These are phyloP conservation scores for Thecocarcelia acutangulata DNA, from an alignment of 2,888 invertebrate genomes.

Conservation along the genomic window DNA sequence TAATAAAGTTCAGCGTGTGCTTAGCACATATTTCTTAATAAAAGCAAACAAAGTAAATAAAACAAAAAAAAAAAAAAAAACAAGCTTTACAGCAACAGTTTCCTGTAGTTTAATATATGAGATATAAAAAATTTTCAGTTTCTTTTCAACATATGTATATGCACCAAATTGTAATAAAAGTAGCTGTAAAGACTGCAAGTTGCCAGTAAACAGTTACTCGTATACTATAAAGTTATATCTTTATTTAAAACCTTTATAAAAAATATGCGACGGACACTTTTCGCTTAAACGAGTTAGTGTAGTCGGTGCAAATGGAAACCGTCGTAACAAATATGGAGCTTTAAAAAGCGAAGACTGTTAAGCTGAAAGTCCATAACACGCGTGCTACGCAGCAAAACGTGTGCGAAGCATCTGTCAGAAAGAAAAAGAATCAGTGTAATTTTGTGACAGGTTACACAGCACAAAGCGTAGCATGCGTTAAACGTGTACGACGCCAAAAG, in stretches of 20 bases:
- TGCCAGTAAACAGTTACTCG: neutral
- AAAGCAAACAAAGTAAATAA: neutral
- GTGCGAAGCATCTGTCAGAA: too few species aligned
- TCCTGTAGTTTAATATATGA: conserved; percentile 59
- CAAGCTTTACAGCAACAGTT: conserved; percentile 19
- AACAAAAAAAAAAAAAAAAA: neutral
- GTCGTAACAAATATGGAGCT: too few species aligned
- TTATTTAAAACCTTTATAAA: conserved; percentile 47
- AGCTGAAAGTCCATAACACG: too few species aligned
- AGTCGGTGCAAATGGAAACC: too few species aligned
- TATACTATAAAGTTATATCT: conserved; percentile 56
- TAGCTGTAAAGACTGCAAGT: conserved; percentile 4
- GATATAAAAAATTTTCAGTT: conserved; percentile 50
- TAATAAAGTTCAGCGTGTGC: too few species aligned
- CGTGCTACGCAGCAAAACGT: too few species aligned
- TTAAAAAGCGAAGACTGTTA: too few species aligned
- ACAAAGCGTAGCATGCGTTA: too few species aligned
- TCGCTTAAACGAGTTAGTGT: too few species aligned
- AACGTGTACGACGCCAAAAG: too few species aligned
- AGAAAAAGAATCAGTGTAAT: too few species aligned
- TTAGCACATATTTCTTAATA: conserved; percentile 12
- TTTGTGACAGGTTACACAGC: too few species aligned
- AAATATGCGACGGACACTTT: neutral
- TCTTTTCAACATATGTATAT: conserved; percentile 61
- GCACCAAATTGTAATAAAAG: conserved; percentile 43